Evolutionary conservation across 2,113 vertebrate species (phyloP), one percentile per base, ranked within the genome.

Genomic region (Aphelocoma coerulescens): DNA sequence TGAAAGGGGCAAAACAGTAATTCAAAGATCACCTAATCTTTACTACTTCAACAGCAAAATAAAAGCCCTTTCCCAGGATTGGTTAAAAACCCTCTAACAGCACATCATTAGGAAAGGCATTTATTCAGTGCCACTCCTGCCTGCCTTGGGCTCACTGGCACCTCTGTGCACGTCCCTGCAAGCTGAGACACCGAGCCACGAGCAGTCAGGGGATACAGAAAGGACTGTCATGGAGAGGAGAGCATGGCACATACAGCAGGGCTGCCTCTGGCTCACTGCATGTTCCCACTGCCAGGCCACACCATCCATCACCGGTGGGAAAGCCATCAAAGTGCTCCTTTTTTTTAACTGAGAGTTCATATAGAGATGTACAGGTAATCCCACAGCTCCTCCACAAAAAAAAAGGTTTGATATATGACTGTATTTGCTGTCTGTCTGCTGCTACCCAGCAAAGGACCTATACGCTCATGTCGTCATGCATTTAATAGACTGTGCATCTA

Each of bases 301-400:
- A 0, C 2, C 1, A 75, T 13, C 6, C 1, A 33, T 14, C 61
- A 41, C 4, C 1, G 4, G 13, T 18, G 22, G 33, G 10, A 44
- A 89, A 73, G 21, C 35, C 21, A 39, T n/a, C 32, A 78, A 65
- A 72, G 4, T 6, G 24, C 6, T 72, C 66, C 27, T 5, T 15
- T 59, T 48, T 48, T 41, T 17, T 0, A 59, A 41, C 41, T 3
- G 0, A 67, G 21, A 11, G 18, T 59, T 33, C 5, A 3, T 19
- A 48, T 11, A 46, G 71, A 75, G 30, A 37, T 16, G 18, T 33
- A 39, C 22, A 63, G 46, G 23, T 68, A 80, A 86, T 55, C 51
- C 55, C 51, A 62, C 19, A 65, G 54, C 14, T 82, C 39, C 23
- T 44, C 10, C 41, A 46, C 44, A 26, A 63, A 11, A 41, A 19